Evolutionary conservation across 2,888 invertebrate genomes (phyloP), one percentile per base, ranked within the genome.

Genomic region (Chironomus riparius): DNA sequence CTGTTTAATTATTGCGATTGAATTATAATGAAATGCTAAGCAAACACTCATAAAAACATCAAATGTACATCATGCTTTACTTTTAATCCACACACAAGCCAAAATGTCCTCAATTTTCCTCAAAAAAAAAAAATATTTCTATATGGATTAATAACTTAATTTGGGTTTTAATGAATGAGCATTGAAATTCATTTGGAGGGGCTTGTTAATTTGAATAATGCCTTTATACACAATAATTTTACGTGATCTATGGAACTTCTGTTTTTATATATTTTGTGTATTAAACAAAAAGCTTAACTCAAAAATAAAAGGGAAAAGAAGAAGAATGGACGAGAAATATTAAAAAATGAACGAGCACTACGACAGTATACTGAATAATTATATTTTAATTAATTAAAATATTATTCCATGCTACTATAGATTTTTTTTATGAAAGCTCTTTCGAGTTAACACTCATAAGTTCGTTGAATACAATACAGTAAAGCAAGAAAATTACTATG

Each of bases 381-480:
- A 28, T 4, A 18, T n/a, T 47, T 68, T 68, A 74, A 74, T 74
- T 74, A 65, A 74, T 74, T 62, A 74, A 74, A 47, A 74, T 74
- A 47, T 68, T 74, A 74, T 74, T 28, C 74, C 47, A 65, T 65
- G 62, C 18, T 21, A 48, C 22, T 56, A 56, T 56, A 18, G 56
- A 65, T 22, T 65, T 65, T 62, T 62, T 62, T 62, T 10, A 10
- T 38, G 38, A 56, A 18, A 56, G 56, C 56, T 56, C 56, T 38
- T 38, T 38, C 38, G 38, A 38, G 4, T 38, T 38, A 38, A 38
- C 38, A 38, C 38, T 38, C 38, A 38, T 38, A 38, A 38, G 38
- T 38, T 38, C 38, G 38, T 38, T 38, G 38, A 38, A 38, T 38
- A 38, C 38, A 38, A 38, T 10, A 15, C 12, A 50, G n/a, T 2